Base-by-base conservation (phyloP, 2,888 invertebrate species). In the Cryptosula pallasiana region DNA sequence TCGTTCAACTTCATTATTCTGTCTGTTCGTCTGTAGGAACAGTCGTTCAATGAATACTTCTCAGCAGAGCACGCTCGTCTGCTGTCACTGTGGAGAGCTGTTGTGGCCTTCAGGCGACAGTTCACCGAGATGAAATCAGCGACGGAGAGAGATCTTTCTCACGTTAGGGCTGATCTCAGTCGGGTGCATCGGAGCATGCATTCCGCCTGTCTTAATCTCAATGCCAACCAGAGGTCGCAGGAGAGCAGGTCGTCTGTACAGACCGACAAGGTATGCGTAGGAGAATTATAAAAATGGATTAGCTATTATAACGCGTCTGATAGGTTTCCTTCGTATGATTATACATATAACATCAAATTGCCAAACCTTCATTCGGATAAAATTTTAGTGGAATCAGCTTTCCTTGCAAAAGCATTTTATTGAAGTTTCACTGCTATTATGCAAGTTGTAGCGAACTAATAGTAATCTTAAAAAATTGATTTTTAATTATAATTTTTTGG, bases 1-100 rank as follows among this genome's bases (percentile, higher is more conserved):
- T n/a, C n/a, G n/a, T n/a, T n/a, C n/a, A n/a, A n/a, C n/a, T n/a
- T n/a, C n/a, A n/a, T n/a, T n/a, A n/a, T n/a, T n/a, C n/a, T n/a
- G n/a, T 9, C 58, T 13, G 9, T n/a, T 58, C 58, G 13, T 69
- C 29, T 35, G 5, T 35, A 34, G 69, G 45, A 36, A 23, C 81
- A 90, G 89, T 93, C 93, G 0, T 95, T 95, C 86, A 95, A 95
- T 80, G 94, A 95, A 82, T 96, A 95, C 87, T 96, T 94, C 85
- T 93, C 93, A 71, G 90, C 91, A 13, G 96, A 96, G 81, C 96
- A 96, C 85, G 91, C 92, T 82, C 90, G 95, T 71, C 88, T 97
- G 71, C 87, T 95, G 75, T 91, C 90, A 79, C 88, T 97, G 78
- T 96, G 96, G 96, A 90, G 94, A 29, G 93, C 95, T 81, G 94